Evolutionary conservation across 2,888 invertebrate genomes (phyloP).

Genomic region (Drosophila kambysellisi): DNA sequence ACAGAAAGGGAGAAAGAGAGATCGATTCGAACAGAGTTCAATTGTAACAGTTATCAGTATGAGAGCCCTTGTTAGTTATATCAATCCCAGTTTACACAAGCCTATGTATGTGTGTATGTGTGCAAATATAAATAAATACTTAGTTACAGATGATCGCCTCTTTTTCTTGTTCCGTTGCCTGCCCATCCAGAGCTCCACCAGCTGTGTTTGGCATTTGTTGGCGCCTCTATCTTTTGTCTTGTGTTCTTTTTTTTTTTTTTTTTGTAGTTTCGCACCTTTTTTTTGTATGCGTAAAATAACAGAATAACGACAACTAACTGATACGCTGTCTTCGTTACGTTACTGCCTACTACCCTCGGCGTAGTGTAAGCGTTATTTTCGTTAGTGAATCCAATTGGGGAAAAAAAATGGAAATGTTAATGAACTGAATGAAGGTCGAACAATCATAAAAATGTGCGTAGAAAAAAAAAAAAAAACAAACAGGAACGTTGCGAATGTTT

Average conservation of each 20-base stretch:
- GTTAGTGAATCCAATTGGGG: conserved; percentile 25
- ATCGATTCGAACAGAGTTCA: not conserved
- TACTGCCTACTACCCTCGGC: conserved; percentile 19
- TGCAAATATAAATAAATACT: not conserved
- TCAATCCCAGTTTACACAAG: not conserved
- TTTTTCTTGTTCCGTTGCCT: not conserved
- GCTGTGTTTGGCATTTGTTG: conserved; percentile 35
- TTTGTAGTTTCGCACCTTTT: conserved; percentile 72
- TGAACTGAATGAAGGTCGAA: conserved; percentile 77
- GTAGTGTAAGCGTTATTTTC: conserved; percentile 30
- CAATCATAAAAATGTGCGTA: conserved; percentile 34
- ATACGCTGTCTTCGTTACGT: conserved; percentile 4
- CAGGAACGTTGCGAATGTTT: conserved; percentile 25
- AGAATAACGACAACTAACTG: conserved; percentile 1
- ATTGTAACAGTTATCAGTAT: conserved; percentile 8
- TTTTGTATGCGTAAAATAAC: conserved; percentile 19
- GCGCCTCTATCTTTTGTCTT: conserved; percentile 21
- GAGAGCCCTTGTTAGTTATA: not conserved
- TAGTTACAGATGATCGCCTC: not conserved
- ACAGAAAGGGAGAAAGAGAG: not conserved
- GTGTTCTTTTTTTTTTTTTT: conserved; percentile 31
- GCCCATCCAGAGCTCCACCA: not conserved
- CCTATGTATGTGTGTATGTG: not conserved
- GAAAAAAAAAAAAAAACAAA: conserved; percentile 5
- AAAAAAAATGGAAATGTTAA: conserved; percentile 64